Base-by-base conservation (phyloP, 2,113 vertebrate genomes). In the Triplophysa rosa region DNA sequence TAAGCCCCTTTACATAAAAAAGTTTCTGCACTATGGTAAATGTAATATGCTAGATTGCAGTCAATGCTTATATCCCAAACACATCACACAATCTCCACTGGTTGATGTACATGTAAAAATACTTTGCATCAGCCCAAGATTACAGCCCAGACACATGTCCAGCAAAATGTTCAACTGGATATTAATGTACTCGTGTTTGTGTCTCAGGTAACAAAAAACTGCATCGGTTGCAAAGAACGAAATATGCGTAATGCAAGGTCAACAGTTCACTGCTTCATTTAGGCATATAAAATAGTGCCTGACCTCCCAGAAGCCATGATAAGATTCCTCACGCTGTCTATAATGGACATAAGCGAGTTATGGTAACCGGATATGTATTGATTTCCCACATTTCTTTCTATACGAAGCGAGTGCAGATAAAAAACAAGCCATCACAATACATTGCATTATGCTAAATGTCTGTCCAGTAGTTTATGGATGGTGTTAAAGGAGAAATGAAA, bases 261-360 rank as follows among this genome's bases (percentile, higher is more conserved):
- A 8, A 17, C 12, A 33, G 13, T 45, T 69, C 40, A 70, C 42
- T 24, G 19, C 63, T 33, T 59, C 17, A 65, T 83, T 83, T 42
- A 81, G 63, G 75, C 59, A 33, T 56, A 54, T 78, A 81, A 85
- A 82, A 67, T 5, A 74, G 77, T 12, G 40, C 29, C 58, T 78
- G 47, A 73, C 68, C 83, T 65, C 24, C 29, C 64, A 52, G 40
- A 70, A 49, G 62, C 81, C 80, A 73, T 58, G 70, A 82, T 40
- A 61, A 80, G 56, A 75, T 79, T 77, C 77, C 82, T 82, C 78
- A 78, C 80, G 49, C 45, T 79, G 82, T 84, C 82, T 78, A 84
- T 76, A 88, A 87, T 85, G 80, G 80, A 86, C 82, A 76, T 85
- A 86, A 86, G 86, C 85, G 73, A 78, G 83, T 88, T 88, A 86